Base-by-base conservation (phyloP, 2,888 invertebrate species). In the Craniophora ligustri region DNA sequence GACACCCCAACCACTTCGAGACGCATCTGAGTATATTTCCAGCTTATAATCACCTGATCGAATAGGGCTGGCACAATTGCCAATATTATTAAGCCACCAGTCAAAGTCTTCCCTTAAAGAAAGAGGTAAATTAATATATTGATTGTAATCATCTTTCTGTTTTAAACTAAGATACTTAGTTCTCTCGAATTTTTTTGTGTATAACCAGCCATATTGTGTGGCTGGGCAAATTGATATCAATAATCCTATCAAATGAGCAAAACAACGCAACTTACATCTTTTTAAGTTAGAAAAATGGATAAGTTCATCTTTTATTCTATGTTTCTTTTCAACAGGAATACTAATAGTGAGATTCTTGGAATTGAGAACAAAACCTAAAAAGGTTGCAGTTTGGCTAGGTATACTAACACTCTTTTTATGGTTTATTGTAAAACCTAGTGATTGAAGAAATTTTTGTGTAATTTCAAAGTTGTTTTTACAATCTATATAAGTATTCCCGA, bases 11-110 rank as follows among this genome's bases (percentile, higher is more conserved):
- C 41, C 41, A 14, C 19, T 42, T 19, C 19, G 31, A 10, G 41
- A 42, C 10, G 41, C 31, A n/a, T 42, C 41, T 21, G 41, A 42
- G 7, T 14, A 42, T 31, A 42, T 42, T 42, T 42, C 31, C 10
- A 42, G 23, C 10, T 39, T 15, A 15, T 39, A 39, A 19, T 39
- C 8, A 26, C 14, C 39, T 2, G 15, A 39, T 14, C 14, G 30
- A 19, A 42, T 19, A 31, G 41, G 41, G 5, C 19, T 21, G n/a
- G 31, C 18, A 6, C 41, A 19, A 14, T 15, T 8, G 6, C 30
- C 45, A 28, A 45, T 45, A 28, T 45, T 35, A 45, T 8, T 10
- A 14, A 46, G 4, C 36, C 45, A 46, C 45, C 36, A 36, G 13
- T 36, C n/a, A 35, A 39, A 26, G 2, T 46, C 45, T 18, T 19